These are phyloP conservation scores for Glossosoma conforme DNA, from an alignment of 1,140 invertebrate genomes.

Conservation along the genomic window DNA sequence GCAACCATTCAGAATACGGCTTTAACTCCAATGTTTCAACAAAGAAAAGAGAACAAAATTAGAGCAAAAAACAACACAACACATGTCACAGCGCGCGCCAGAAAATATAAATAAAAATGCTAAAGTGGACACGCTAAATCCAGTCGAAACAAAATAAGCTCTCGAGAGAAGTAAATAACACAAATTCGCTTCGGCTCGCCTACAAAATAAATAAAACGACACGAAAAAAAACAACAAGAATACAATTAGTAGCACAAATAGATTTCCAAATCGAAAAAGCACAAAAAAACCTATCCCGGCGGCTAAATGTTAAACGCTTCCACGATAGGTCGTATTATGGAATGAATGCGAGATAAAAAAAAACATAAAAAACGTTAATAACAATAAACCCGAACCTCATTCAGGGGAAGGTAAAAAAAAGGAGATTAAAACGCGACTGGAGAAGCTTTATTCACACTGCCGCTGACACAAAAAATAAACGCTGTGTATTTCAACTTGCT, in stretches of 20 bases:
- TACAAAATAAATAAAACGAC: slow-evolving; percentile 4
- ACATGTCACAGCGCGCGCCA: slow-evolving; percentile 15
- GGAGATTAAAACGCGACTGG: slow-evolving; percentile 22
- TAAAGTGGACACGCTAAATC: too few relatives aligned
- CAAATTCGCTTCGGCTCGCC: background rate
- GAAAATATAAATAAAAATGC: slow-evolving; percentile 14
- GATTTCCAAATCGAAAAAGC: slow-evolving; percentile 13
- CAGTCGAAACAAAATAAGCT: slow-evolving; percentile 21
- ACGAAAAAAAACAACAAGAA: slow-evolving; percentile 11
- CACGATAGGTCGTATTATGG: slow-evolving; percentile 16
- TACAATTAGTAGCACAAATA: slow-evolving; percentile 24
- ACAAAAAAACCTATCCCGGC: slow-evolving; percentile 9
- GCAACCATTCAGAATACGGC: slow-evolving; percentile 1
- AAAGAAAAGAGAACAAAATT: slow-evolving; percentile 18
- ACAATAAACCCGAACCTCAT: slow-evolving; percentile 18
- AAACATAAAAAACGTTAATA: slow-evolving; percentile 29
- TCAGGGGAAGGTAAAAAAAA: slow-evolving; percentile 17
- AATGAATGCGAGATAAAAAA: slow-evolving; percentile 21
- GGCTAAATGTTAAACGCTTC: slow-evolving; percentile 24
- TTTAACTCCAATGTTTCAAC: slow-evolving; percentile 6
- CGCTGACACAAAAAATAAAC: slow-evolving; percentile 11
- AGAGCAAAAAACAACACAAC: slow-evolving; percentile 12
- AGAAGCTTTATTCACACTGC: slow-evolving; percentile 21
- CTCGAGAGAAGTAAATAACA: slow-evolving; percentile 1
- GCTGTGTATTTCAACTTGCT: too few relatives aligned